Percentiles rank a stretch among this genome's conserved stretches.
Evolutionary conservation across 2,888 invertebrate genomes (phyloP).

Genomic region (Drosophila pullipes): DNA sequence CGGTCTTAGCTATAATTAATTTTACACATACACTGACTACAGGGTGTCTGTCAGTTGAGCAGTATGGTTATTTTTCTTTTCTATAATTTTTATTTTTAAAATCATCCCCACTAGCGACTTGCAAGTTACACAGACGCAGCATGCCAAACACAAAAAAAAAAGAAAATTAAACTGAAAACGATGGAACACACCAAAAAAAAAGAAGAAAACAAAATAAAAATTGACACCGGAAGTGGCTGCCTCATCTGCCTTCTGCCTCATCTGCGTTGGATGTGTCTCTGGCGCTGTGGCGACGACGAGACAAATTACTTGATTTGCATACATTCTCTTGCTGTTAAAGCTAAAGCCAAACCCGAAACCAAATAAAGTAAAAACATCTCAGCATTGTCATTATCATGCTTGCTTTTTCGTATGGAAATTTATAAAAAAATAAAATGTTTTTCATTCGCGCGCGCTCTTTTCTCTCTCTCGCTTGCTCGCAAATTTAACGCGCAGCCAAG

Average conservation of each 20-base stretch:
- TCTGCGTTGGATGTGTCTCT: conserved; percentile 55
- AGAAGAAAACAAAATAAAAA: conserved; percentile 40
- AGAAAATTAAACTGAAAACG: conserved; percentile 45
- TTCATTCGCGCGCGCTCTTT: conserved; percentile 41
- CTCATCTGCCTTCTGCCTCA: conserved; percentile 72
- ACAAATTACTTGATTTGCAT: conserved; percentile 82
- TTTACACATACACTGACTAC: background rate
- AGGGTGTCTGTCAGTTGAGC: conserved; percentile 15
- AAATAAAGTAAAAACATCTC: conserved; percentile 58
- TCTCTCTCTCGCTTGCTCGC: conserved; percentile 39
- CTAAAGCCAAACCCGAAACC: conserved; percentile 18
- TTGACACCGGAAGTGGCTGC: conserved; percentile 80
- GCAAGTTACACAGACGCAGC: conserved; percentile 43
- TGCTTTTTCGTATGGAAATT: conserved; percentile 62
- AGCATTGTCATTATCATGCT: conserved; percentile 73
- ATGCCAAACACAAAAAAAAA: conserved; percentile 38
- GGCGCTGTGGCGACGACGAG: conserved; percentile 44
- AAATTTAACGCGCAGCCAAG: conserved; percentile 73
- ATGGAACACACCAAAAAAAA: conserved; percentile 22
- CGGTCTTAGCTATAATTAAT: background rate
- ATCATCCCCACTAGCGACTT: conserved; percentile 68
- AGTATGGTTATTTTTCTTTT: conserved; percentile 25
- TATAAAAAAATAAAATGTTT: conserved; percentile 41
- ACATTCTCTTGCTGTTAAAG: conserved; percentile 27
- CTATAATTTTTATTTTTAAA: conserved; percentile 78